These are phyloP conservation scores for Neodiprion virginianus DNA, from an alignment of 1,140 invertebrate species.

Conservation along the genomic window DNA sequence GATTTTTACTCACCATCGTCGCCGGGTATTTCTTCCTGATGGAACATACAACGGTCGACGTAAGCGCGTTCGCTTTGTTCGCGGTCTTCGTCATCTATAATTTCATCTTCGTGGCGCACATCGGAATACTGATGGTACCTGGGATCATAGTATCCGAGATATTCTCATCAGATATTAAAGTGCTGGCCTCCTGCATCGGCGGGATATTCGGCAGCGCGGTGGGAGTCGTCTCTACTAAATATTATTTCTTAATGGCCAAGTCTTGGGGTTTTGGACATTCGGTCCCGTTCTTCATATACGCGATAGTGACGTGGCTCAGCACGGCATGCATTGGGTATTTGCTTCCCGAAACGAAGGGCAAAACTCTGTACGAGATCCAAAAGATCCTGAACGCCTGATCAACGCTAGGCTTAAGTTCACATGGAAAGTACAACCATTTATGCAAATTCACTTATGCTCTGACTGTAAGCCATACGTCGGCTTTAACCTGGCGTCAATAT, in stretches of 20 bases:
- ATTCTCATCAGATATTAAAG: conserved; percentile 72
- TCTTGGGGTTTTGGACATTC: conserved; percentile 66
- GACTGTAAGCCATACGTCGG: too few relatives aligned
- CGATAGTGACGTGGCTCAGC: conserved; percentile 54
- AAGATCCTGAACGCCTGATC: conserved; percentile 28
- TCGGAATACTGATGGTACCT: conserved; percentile 73
- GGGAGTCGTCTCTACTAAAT: conserved; percentile 74
- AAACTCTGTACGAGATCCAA: conserved; percentile 65
- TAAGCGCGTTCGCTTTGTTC: conserved; percentile 58
- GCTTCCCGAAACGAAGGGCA: conserved; percentile 82
- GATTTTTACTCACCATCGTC: conserved; percentile 59
- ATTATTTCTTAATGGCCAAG: conserved; percentile 69
- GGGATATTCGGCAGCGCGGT: conserved; percentile 72
- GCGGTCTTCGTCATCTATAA: conserved; percentile 67
- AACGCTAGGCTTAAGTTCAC: too few relatives aligned
- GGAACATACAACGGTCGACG: conserved; percentile 39
- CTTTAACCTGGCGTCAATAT: too few relatives aligned
- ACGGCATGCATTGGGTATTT: conserved; percentile 67
- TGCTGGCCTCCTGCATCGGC: conserved; percentile 70
- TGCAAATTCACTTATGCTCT: too few relatives aligned
- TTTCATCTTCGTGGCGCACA: conserved; percentile 71
- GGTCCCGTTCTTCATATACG: conserved; percentile 75
- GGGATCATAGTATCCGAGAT: conserved; percentile 75
- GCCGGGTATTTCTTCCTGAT: conserved; percentile 67
- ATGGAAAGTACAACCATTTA: too few relatives aligned